A percentile compares a stretch with the other conserved stretches of the same genome.
Evolutionary conservation across 2,113 vertebrate species (phyloP).

Genomic region (Otis tarda): DNA sequence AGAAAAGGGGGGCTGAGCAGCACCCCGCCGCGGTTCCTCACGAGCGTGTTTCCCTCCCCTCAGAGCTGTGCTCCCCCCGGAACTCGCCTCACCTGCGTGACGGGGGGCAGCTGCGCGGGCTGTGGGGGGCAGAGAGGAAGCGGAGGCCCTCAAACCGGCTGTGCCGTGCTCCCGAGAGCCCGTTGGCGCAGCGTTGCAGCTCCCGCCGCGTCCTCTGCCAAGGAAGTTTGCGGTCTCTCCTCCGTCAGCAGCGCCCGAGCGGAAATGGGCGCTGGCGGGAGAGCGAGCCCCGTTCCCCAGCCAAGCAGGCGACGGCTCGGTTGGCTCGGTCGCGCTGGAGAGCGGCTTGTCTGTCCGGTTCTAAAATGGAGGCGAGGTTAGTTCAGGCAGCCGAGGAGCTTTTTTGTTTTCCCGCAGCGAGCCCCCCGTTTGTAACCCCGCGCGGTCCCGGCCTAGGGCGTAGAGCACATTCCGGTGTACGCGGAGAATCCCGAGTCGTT

Average conservation of each 20-base stretch:
- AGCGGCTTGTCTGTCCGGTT: slow-evolving; percentile 77
- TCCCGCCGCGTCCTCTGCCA: slow-evolving; percentile 37
- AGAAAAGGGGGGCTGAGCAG: neutral
- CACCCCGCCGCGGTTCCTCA: rapidly evolving
- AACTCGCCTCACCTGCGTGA: neutral
- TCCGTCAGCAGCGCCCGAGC: slow-evolving; percentile 5
- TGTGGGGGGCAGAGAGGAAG: neutral
- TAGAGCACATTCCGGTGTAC: slow-evolving; percentile 92
- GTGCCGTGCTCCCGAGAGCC: rapidly evolving
- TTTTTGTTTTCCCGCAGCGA: neutral
- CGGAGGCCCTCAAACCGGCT: rapidly evolving
- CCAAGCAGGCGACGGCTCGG: neutral
- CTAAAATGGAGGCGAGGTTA: slow-evolving; percentile 66
- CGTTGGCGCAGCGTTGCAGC: too few relatives aligned
- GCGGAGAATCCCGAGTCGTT: slow-evolving; percentile 76
- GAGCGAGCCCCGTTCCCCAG: slow-evolving; percentile 27
- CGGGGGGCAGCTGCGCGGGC: neutral
- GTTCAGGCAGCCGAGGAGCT: slow-evolving; percentile 43
- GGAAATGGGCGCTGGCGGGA: neutral
- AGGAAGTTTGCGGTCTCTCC: slow-evolving; percentile 65
- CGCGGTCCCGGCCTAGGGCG: slow-evolving; percentile 78
- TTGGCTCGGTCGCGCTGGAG: neutral
- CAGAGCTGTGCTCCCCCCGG: neutral
- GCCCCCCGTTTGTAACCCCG: slow-evolving; percentile 82
- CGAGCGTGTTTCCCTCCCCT: neutral